Evolutionary conservation across 2,888 invertebrate species (phyloP).

Genomic region (Phlogophora meticulosa): DNA sequence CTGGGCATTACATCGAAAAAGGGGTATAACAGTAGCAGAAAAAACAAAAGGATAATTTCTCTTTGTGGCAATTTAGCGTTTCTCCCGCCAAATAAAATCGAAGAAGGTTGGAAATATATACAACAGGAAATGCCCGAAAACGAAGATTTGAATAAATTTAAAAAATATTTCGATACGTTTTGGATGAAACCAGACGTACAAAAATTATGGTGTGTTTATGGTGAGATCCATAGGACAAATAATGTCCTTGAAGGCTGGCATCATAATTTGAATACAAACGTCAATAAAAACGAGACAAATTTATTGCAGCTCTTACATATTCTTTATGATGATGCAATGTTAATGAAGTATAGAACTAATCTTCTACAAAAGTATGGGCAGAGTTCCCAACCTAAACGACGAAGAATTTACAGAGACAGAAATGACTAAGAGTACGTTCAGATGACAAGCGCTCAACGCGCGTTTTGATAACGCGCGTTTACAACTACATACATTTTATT

Average conservation of each 20-base stretch:
- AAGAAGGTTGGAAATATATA: conserved; percentile 2
- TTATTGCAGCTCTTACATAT: conserved; percentile 2
- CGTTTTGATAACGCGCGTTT: no score
- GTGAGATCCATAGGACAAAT: conserved; percentile 7
- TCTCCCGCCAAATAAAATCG: background rate
- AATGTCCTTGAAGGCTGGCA: conserved; percentile 16
- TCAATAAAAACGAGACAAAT: background rate
- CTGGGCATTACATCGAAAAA: background rate
- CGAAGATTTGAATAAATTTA: background rate
- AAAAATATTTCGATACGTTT: background rate
- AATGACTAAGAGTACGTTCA: background rate
- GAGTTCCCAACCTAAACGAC: background rate
- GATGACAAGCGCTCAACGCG: conserved; percentile 5
- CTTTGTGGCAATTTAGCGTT: conserved; percentile 5
- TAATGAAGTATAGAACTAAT: background rate
- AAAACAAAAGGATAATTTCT: conserved; percentile 1
- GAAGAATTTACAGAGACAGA: background rate
- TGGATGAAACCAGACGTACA: conserved; percentile 1
- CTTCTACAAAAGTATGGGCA: background rate
- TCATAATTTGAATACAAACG: background rate
- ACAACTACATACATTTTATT: no score
- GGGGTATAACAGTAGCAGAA: conserved; percentile 1
- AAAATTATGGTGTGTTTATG: conserved; percentile 12
- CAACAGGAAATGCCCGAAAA: conserved; percentile 2
- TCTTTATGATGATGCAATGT: background rate